Evolutionary conservation across 2,888 invertebrate species (phyloP).

Genomic region (Uloborus plumipes): DNA sequence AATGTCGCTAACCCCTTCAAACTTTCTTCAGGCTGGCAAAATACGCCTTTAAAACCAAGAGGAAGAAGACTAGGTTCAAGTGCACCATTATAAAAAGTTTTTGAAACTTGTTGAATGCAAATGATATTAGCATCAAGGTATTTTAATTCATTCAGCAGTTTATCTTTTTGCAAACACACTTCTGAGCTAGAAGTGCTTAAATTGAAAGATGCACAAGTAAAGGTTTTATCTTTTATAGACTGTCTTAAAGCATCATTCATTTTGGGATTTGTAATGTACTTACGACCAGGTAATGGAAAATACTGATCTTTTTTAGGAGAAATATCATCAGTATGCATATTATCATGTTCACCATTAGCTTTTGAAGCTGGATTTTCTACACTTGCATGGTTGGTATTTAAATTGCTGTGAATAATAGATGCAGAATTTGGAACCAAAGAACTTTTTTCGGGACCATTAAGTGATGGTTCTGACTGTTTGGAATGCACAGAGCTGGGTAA

Average conservation of each 20-base stretch:
- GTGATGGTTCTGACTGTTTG: constrained; percentile 20
- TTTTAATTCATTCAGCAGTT: constrained; percentile 52
- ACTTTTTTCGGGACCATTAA: constrained; percentile 38
- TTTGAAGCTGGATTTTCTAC: constrained; percentile 29
- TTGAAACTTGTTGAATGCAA: constrained; percentile 59
- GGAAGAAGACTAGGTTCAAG: constrained; percentile 57
- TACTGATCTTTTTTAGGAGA: constrained; percentile 28
- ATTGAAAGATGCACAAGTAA: constrained; percentile 57
- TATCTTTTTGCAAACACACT: constrained; percentile 46
- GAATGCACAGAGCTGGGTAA: constrained; percentile 10
- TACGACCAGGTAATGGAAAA: constrained; percentile 45
- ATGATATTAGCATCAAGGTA: constrained; percentile 52
- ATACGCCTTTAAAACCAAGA: constrained; percentile 57
- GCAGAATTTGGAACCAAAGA: constrained; percentile 6
- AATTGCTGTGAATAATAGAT: constrained; percentile 9
- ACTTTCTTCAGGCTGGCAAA: constrained; percentile 42
- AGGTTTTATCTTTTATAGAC: constrained; percentile 45
- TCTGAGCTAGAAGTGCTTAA: constrained; percentile 35
- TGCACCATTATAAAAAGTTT: constrained; percentile 38
- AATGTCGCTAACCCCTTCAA: constrained; percentile 60
- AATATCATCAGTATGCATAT: constrained; percentile 25
- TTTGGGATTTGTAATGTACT: constrained; percentile 48
- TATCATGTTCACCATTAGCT: constrained; percentile 52
- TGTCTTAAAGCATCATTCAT: constrained; percentile 33
- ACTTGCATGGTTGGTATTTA: constrained; percentile 12